A percentile compares a stretch with the other conserved stretches of the same genome.
These are phyloP conservation scores for Tachina grossa DNA, from an alignment of 2,888 invertebrate genomes.

Conservation along the genomic window DNA sequence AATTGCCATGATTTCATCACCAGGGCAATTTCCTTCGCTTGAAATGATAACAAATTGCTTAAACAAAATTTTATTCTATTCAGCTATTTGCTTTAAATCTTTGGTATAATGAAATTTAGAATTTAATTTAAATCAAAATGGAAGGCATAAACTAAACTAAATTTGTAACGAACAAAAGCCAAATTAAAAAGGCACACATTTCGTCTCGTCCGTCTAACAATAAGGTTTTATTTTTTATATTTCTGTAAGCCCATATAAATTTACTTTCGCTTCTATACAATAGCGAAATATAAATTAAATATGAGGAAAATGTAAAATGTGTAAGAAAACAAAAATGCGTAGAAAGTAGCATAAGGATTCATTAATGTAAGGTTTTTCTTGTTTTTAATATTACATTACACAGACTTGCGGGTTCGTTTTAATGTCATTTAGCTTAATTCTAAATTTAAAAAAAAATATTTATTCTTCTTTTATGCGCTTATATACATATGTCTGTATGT, in stretches of 20 bases:
- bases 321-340: neutral
- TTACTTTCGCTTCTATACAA: neutral
- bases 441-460: neutral
- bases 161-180: neutral
- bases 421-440: constrained; percentile 7
- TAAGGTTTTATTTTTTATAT: neutral
- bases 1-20: neutral
- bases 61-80: neutral
- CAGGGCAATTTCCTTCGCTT: neutral
- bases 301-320: too few species aligned
- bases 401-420: neutral
- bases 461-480: neutral
- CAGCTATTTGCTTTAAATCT: neutral
- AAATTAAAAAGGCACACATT: neutral
- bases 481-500: neutral
- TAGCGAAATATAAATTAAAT: neutral
- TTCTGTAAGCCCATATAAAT: neutral
- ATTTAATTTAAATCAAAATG: constrained; percentile 20
- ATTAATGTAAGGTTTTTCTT: constrained; percentile 26
- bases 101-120: neutral
- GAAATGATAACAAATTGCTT: neutral
- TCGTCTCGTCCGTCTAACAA: neutral
- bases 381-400: neutral
- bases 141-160: neutral
- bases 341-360: constrained; percentile 1